Evolutionary conservation across 2,888 invertebrate genomes (phyloP).

Genomic region (Perithous albicinctus): DNA sequence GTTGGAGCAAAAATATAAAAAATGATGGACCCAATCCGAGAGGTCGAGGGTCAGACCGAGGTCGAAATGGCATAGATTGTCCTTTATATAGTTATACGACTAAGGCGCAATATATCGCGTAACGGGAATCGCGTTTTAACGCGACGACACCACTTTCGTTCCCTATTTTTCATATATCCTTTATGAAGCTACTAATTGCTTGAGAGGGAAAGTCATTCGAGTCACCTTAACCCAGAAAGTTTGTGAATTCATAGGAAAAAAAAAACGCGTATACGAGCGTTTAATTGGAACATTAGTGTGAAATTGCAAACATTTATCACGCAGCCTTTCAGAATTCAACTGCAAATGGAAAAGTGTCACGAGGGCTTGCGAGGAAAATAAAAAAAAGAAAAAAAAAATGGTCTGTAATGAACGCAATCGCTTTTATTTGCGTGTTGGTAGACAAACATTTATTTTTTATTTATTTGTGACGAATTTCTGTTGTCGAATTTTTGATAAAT

Average conservation of each 20-base stretch:
- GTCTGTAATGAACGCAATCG: no score
- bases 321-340: no score
- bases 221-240: conserved; percentile 38
- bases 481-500: not conserved
- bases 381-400: no score
- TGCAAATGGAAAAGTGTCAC: not conserved
- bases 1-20: no score
- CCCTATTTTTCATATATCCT: conserved; percentile 3
- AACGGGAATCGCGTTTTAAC: conserved; percentile 14
- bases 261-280: not conserved
- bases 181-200: conserved; percentile 28
- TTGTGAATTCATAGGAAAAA: no score
- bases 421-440: no score
- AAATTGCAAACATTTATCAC: no score
- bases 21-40: no score
- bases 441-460: no score
- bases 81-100: not conserved
- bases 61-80: no score
- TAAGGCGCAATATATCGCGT: not conserved
- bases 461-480: not conserved
- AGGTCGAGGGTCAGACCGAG: no score
- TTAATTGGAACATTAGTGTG: not conserved
- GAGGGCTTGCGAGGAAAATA: not conserved
- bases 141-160: conserved; percentile 4
- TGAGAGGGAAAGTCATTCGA: conserved; percentile 37